phyloP scores from a whole-genome alignment of 2,888 invertebrate genomes.

The Eristalinus sepulchralis region DNA sequence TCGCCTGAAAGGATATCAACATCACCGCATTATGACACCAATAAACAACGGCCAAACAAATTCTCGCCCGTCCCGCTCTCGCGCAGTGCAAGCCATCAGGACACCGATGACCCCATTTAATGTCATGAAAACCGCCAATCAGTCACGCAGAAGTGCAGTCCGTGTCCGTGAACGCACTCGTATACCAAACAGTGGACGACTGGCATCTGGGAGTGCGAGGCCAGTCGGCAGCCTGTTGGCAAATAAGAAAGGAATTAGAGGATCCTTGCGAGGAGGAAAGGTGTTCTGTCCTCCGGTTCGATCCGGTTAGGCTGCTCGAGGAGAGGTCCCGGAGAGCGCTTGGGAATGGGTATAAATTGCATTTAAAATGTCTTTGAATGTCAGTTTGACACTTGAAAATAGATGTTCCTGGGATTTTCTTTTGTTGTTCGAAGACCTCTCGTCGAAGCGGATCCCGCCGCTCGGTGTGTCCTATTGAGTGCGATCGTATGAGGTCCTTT shows the following conservation, averaged over 20 bases:
- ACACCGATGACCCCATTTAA: slow-evolving; percentile 66
- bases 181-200: slow-evolving; percentile 36
- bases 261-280: slow-evolving; percentile 28
- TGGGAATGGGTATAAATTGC: slow-evolving; percentile 72
- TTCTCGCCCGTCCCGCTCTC: slow-evolving; percentile 15
- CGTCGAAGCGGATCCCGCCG: background rate
- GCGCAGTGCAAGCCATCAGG: slow-evolving; percentile 21
- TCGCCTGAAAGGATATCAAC: slow-evolving; percentile 44
- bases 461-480: slow-evolving; percentile 25
- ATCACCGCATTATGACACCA: slow-evolving; percentile 44
- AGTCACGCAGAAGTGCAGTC: slow-evolving; percentile 66
- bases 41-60: slow-evolving; percentile 45
- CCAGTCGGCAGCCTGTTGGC: slow-evolving; percentile 43
- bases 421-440: slow-evolving; percentile 40
- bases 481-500: slow-evolving; percentile 41
- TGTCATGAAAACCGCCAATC: slow-evolving; percentile 71
- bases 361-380: slow-evolving; percentile 73
- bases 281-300: background rate
- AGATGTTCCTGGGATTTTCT: slow-evolving; percentile 68
- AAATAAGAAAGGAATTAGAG: slow-evolving; percentile 68
- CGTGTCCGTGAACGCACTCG: background rate
- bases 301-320: slow-evolving; percentile 32
- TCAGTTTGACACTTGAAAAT: slow-evolving; percentile 73
- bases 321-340: background rate
- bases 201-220: slow-evolving; percentile 51